A percentile compares a stretch with the other conserved stretches of the same genome.
These are phyloP conservation scores for Pogonomyrmex barbatus DNA, from an alignment of 1,140 invertebrate genomes.

Conservation along the genomic window DNA sequence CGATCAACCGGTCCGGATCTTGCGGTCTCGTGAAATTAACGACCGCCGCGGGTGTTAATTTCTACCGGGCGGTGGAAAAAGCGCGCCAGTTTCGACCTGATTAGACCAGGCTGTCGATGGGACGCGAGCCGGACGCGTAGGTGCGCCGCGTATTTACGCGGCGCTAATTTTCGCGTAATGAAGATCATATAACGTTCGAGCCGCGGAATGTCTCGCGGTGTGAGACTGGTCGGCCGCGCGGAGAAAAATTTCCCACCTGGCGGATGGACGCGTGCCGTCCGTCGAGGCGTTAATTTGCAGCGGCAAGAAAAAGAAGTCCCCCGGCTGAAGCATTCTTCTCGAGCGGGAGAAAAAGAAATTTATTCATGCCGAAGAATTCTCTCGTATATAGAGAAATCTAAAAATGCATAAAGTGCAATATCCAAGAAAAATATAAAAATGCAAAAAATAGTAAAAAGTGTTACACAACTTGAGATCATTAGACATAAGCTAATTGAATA, in stretches of 20 bases:
- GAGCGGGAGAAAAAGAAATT: constrained; percentile 1
- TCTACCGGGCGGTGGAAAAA: constrained; percentile 37
- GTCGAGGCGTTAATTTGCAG: constrained; percentile 57
- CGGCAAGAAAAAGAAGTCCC: constrained; percentile 52
- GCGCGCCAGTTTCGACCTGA: constrained; percentile 14
- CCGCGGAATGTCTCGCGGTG: constrained; percentile 46
- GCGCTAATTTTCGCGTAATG: constrained; percentile 71
- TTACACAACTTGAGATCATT: neutral
- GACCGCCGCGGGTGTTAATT: constrained; percentile 66
- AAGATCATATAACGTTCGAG: constrained; percentile 69
- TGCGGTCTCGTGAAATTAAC: constrained; percentile 41
- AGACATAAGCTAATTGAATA: neutral
- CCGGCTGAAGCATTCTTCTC: neutral
- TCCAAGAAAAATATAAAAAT: neutral
- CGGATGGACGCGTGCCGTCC: constrained; percentile 18
- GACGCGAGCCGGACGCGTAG: constrained; percentile 68
- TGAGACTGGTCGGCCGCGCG: constrained; percentile 42
- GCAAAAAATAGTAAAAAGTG: neutral
- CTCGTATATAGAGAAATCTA: no score
- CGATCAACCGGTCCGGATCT: constrained; percentile 40
- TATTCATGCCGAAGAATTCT: neutral
- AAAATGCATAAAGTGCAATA: neutral
- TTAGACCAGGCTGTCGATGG: constrained; percentile 6
- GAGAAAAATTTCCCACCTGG: constrained; percentile 46
- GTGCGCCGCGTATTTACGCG: constrained; percentile 63